These are phyloP conservation scores for Bradysia coprophila DNA, from an alignment of 1,140 invertebrate species.

Conservation along the genomic window DNA sequence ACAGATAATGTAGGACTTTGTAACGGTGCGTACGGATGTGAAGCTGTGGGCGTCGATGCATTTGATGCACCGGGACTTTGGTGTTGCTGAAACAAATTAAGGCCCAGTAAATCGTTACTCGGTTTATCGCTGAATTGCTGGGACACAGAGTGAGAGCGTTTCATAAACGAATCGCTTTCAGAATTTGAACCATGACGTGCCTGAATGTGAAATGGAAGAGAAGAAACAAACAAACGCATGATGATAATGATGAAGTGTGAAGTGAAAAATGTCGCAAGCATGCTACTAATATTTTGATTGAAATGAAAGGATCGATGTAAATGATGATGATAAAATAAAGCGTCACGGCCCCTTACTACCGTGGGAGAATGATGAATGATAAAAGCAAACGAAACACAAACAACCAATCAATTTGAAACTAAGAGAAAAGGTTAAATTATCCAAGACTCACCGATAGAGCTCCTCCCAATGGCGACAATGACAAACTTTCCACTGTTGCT, in stretches of 20 bases:
- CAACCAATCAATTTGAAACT: slow-evolving; percentile 1
- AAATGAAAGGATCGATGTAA: too few species aligned
- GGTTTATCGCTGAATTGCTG: slow-evolving; percentile 58
- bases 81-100: slow-evolving; percentile 31
- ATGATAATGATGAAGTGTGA: not conserved
- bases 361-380: not conserved
- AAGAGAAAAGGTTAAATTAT: too few species aligned
- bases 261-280: not conserved
- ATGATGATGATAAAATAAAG: too few species aligned
- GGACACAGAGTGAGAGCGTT: slow-evolving; percentile 57
- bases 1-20: slow-evolving; percentile 45
- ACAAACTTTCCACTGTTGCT: slow-evolving; percentile 80
- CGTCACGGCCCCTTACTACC: too few species aligned
- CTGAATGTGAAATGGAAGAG: slow-evolving; percentile 10
- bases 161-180: slow-evolving; percentile 48
- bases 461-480: slow-evolving; percentile 61
- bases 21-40: slow-evolving; percentile 63
- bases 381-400: slow-evolving; percentile 1
- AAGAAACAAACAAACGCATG: not conserved
- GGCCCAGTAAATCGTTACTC: slow-evolving; percentile 58
- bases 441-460: slow-evolving; percentile 25
- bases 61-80: slow-evolving; percentile 63
- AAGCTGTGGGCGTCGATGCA: slow-evolving; percentile 70
- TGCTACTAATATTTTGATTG: not conserved
- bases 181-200: slow-evolving; percentile 32